Conservation (phyloP, 2,113 vertebrate genomes). For the Pelecanus crispus region DNA sequence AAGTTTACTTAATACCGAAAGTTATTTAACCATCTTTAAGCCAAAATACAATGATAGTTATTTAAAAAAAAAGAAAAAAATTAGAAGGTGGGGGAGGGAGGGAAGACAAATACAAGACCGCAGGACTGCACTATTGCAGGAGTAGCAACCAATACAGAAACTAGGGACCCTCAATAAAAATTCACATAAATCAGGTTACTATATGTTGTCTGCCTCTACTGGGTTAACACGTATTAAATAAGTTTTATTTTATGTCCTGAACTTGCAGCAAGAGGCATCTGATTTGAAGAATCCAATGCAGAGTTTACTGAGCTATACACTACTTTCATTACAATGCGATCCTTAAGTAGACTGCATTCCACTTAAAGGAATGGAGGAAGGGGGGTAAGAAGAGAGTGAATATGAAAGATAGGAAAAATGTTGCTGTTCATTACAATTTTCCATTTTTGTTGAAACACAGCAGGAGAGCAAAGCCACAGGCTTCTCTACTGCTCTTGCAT, state of each 20-base stretch:
- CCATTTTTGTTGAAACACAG: slow-evolving; percentile 73
- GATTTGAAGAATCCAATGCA: neutral
- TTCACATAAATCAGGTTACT: neutral
- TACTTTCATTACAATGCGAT: neutral
- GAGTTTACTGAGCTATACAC: neutral
- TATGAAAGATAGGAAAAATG: slow-evolving; percentile 62
- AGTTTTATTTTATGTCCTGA: neutral
- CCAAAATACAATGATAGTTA: slow-evolving; percentile 65
- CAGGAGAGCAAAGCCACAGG: slow-evolving; percentile 71
- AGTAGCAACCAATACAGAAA: slow-evolving; percentile 15
- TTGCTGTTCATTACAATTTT: slow-evolving; percentile 69
- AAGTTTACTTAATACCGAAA: slow-evolving; percentile 71
- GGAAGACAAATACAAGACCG: neutral
- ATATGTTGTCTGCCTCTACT: neutral
- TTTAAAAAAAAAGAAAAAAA: neutral
- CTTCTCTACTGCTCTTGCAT: slow-evolving; percentile 42
- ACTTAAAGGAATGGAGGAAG: slow-evolving; percentile 9
- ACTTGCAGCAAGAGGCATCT: neutral
- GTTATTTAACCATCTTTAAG: slow-evolving; percentile 71
- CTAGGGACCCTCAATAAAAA: neutral
- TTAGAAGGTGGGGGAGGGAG: too few relatives aligned
- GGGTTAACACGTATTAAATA: neutral
- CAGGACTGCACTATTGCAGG: neutral
- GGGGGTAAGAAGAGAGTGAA: slow-evolving; percentile 8
- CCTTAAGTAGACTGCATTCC: slow-evolving; percentile 1